phyloP scores from a whole-genome alignment of 1,140 invertebrate genomes.

The Choristoneura fumiferana region DNA sequence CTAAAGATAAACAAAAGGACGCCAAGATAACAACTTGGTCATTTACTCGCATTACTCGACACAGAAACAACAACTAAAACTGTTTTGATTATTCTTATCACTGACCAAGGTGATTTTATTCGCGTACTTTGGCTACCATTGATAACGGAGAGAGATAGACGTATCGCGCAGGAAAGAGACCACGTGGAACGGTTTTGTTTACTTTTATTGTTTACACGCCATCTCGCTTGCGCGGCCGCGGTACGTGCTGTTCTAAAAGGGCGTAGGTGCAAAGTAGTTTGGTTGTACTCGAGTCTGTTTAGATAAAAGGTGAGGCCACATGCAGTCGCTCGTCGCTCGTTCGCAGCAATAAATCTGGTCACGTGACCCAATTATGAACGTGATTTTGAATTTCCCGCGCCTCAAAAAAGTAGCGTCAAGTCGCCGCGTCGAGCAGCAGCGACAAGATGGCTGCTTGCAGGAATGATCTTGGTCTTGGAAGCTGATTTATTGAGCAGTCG shows the following conservation, averaged over 20 bases:
- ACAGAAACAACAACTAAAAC: not conserved
- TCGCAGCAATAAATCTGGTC: too few relatives aligned
- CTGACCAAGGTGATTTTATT: slow-evolving; percentile 3
- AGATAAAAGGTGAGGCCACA: too few relatives aligned
- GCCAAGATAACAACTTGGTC: not conserved
- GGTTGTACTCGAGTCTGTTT: not conserved
- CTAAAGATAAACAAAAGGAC: not conserved
- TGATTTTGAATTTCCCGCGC: too few relatives aligned
- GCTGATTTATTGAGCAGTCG: too few relatives aligned
- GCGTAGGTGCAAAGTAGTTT: not conserved
- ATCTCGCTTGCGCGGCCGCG: not conserved
- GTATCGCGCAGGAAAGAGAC: not conserved
- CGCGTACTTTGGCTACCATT: not conserved
- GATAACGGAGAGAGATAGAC: not conserved
- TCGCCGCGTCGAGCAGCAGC: too few relatives aligned
- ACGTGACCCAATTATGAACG: too few relatives aligned
- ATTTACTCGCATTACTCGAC: too few relatives aligned
- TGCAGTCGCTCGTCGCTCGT: too few relatives aligned
- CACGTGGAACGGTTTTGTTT: slow-evolving; percentile 3
- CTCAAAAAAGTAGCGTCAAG: too few relatives aligned
- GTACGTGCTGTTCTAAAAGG: not conserved
- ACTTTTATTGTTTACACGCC: slow-evolving; percentile 17
- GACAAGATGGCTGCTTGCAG: too few relatives aligned
- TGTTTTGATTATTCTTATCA: slow-evolving; percentile 17
- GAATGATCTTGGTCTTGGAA: too few relatives aligned